These are phyloP conservation scores for honey bee (Apis mellifera) DNA, from an alignment of 1,140 invertebrate species.

Conservation along the genomic window Amel_HAv3.1 CM009934.2:4392001-4392500, in stretches of 20 bases:
- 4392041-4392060: neutral
- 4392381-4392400: neutral
- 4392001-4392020: neutral
- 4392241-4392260: slow-evolving; percentile 73
- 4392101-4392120: slow-evolving; percentile 31
- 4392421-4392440: neutral
- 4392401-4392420: neutral
- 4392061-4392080: neutral
- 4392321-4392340: neutral
- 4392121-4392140: neutral
- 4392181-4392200: slow-evolving; percentile 79
- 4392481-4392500: neutral
- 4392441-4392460: too few species aligned
- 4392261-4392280: slow-evolving; percentile 52
- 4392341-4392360: too few species aligned
- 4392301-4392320: slow-evolving; percentile 42
- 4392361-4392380: too few species aligned
- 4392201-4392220: slow-evolving; percentile 80
- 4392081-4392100: neutral
- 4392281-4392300: slow-evolving; percentile 61
- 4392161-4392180: slow-evolving; percentile 70
- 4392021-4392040: neutral
- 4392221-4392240: slow-evolving; percentile 78
- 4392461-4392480: neutral
- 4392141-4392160: slow-evolving; percentile 50